These are phyloP conservation scores for Phortica magna DNA, from an alignment of 2,888 invertebrate species.

Conservation along the genomic window DNA sequence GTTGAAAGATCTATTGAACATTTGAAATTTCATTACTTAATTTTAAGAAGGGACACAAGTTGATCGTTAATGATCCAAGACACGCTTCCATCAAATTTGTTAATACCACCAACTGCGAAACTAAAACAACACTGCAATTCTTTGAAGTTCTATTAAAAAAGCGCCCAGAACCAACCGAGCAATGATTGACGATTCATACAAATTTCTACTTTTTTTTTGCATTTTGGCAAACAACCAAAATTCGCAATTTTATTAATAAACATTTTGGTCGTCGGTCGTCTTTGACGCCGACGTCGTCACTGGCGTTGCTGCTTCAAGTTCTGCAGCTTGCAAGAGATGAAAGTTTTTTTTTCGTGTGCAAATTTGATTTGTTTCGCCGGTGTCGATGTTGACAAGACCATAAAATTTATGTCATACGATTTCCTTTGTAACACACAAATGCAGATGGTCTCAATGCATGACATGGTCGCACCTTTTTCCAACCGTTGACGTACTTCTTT, in stretches of 20 bases:
- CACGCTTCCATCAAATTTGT: neutral
- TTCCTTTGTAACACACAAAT: neutral
- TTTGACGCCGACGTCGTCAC: neutral
- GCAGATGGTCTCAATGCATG: neutral
- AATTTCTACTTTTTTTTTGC: conserved; percentile 45
- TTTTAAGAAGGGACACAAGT: no score
- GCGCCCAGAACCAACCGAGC: neutral
- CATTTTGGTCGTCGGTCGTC: conserved; percentile 25
- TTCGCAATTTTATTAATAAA: conserved; percentile 47
- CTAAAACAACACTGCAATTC: neutral
- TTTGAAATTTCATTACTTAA: no score
- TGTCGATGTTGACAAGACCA: neutral
- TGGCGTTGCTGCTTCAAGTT: neutral
- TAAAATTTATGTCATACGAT: neutral
- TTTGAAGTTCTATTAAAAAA: conserved; percentile 22
- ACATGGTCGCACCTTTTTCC: neutral
- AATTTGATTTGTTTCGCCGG: neutral
- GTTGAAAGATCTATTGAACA: neutral
- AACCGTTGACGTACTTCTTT: no score
- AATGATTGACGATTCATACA: conserved; percentile 11
- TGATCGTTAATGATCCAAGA: no score
- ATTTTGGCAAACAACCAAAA: conserved; percentile 56
- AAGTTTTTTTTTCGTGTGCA: neutral
- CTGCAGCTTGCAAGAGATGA: neutral
- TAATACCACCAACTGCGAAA: neutral